Evolutionary conservation across 1,140 invertebrate genomes (phyloP).

Genomic region (Tenebrio molitor): DNA sequence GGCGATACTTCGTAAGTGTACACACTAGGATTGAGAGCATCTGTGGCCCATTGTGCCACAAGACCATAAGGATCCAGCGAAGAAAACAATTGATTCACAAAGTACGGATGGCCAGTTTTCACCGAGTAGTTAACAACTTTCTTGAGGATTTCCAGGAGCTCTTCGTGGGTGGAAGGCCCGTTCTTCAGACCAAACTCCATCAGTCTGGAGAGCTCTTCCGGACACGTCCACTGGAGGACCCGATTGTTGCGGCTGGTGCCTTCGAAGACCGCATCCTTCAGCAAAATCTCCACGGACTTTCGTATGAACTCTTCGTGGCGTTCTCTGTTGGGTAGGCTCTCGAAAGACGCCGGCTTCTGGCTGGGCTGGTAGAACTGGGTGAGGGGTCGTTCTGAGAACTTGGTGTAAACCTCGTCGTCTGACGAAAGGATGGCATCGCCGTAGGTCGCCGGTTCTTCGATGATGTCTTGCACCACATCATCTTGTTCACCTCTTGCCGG

Average conservation of each 20-base stretch:
- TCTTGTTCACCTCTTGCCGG: constrained; percentile 53
- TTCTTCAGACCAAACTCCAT: constrained; percentile 78
- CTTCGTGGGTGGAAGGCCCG: constrained; percentile 74
- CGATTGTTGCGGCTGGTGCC: constrained; percentile 77
- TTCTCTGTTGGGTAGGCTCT: constrained; percentile 70
- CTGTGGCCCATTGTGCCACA: constrained; percentile 87
- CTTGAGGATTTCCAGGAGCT: constrained; percentile 75
- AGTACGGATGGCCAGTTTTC: constrained; percentile 89
- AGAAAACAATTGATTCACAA: constrained; percentile 89
- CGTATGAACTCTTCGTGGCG: constrained; percentile 81
- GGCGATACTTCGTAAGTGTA: constrained; percentile 95
- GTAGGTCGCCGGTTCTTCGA: constrained; percentile 54
- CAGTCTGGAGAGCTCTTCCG: constrained; percentile 73
- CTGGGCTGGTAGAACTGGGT: not conserved
- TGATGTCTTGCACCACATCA: constrained; percentile 23
- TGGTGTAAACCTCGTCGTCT: constrained; percentile 54
- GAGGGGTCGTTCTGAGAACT: not conserved
- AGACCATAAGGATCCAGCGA: constrained; percentile 89
- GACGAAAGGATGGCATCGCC: constrained; percentile 57
- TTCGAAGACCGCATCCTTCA: constrained; percentile 82
- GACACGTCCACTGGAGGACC: constrained; percentile 83
- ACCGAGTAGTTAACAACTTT: constrained; percentile 85
- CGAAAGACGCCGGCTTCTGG: constrained; percentile 54
- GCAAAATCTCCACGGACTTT: constrained; percentile 77
- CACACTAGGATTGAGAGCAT: constrained; percentile 88